Percentiles rank a stretch among this genome's conserved stretches.
These are phyloP conservation scores for Pipistrellus pipistrellus DNA, from an alignment of 2,797 vertebrate species.

Conservation along the genomic window DNA sequence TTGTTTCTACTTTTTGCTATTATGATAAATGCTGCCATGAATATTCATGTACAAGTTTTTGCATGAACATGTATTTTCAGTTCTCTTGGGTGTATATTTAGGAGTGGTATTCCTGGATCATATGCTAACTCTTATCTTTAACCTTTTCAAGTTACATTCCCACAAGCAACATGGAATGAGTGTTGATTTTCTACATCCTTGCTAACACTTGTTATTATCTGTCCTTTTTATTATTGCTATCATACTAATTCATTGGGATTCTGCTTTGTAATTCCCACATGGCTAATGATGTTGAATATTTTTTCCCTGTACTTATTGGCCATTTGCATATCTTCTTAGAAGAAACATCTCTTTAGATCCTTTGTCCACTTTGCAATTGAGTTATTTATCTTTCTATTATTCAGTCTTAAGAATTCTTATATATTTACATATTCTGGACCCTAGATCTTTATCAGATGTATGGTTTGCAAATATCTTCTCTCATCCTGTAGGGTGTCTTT, in stretches of 20 bases:
- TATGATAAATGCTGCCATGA: not conserved
- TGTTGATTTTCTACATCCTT: not conserved
- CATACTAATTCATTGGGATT: not conserved
- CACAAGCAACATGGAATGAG: not conserved
- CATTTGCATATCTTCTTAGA: not conserved
- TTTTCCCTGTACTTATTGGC: not conserved
- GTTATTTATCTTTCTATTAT: not conserved
- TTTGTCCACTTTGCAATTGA: slow-evolving; percentile 28
- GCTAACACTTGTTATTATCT: not conserved
- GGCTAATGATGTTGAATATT: not conserved
- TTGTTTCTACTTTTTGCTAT: not conserved
- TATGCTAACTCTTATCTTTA: slow-evolving; percentile 2
- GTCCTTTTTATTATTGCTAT: not conserved
- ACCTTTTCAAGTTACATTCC: slow-evolving; percentile 7
- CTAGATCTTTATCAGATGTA: not conserved
- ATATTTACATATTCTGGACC: not conserved
- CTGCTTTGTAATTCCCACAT: slow-evolving; percentile 23
- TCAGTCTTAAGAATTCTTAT: not conserved
- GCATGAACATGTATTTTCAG: not conserved
- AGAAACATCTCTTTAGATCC: not conserved
- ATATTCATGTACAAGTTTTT: not conserved
- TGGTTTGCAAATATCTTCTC: slow-evolving; percentile 23
- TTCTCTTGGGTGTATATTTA: slow-evolving; percentile 1
- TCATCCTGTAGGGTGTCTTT: not conserved
- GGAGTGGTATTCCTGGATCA: slow-evolving; percentile 2